Conservation (phyloP, 2,113 vertebrate species). For the Ondatra zibethicus region DNA sequence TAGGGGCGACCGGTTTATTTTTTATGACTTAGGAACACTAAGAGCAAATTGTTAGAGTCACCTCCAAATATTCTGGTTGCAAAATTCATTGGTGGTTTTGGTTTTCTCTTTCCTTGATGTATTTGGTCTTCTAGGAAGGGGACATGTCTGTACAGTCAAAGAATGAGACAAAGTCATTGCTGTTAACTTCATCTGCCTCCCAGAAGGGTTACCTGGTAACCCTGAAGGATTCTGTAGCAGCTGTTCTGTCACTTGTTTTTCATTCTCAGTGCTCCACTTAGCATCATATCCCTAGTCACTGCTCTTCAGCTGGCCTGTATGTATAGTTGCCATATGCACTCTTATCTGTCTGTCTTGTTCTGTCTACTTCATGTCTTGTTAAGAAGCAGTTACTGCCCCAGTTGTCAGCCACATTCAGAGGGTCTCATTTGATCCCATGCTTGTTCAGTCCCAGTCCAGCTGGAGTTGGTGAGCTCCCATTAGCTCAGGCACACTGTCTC, state of each 20-base stretch:
- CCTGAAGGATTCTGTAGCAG: background rate
- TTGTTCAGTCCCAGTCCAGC: too few relatives aligned
- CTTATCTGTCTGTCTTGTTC: background rate
- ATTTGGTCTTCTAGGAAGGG: constrained; percentile 3
- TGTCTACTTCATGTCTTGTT: background rate
- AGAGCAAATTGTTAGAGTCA: constrained; percentile 24
- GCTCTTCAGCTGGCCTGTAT: background rate
- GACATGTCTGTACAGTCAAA: background rate
- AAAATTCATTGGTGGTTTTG: background rate
- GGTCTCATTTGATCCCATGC: too few relatives aligned
- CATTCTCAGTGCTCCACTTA: background rate
- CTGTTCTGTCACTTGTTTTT: background rate
- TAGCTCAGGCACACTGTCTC: too few relatives aligned
- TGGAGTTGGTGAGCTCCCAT: too few relatives aligned
- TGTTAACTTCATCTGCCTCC: background rate
- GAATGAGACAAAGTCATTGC: background rate
- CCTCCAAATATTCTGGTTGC: background rate
- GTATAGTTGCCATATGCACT: background rate
- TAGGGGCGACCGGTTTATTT: background rate
- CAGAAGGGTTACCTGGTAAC: background rate
- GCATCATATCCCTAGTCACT: background rate
- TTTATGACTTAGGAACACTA: background rate
- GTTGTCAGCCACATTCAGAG: too few relatives aligned
- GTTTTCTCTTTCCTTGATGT: constrained; percentile 8
- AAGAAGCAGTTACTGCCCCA: background rate